A percentile compares a stretch with the other conserved stretches of the same genome.
phyloP scores from a whole-genome alignment of 2,888 invertebrate genomes.

The Nomada hirtipes region DNA sequence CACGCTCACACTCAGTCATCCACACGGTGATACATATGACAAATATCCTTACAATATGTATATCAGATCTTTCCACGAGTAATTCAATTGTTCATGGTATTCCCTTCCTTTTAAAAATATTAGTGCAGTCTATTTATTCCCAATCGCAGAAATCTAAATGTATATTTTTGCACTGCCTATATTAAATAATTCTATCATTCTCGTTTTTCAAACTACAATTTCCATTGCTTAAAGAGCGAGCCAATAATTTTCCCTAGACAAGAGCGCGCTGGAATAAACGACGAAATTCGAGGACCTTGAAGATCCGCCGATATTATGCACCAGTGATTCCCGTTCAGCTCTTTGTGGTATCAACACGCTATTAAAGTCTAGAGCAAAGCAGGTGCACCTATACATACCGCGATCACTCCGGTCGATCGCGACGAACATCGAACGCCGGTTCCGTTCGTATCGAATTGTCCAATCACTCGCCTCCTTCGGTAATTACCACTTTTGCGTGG shows the following conservation, averaged over 20 bases:
- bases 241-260: constrained; percentile 10
- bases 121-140: too few species aligned
- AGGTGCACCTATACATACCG: too few species aligned
- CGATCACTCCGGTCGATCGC: neutral
- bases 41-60: too few species aligned
- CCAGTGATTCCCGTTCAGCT: constrained; percentile 31
- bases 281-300: constrained; percentile 3
- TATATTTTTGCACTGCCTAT: too few species aligned
- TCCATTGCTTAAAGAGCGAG: neutral
- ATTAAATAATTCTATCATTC: too few species aligned
- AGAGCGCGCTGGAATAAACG: constrained; percentile 29
- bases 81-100: too few species aligned
- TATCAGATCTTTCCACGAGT: too few species aligned
- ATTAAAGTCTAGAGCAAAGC: constrained; percentile 18
- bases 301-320: constrained; percentile 14
- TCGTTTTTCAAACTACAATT: too few species aligned
- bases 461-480: constrained; percentile 38
- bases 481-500: constrained; percentile 54
- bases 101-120: too few species aligned
- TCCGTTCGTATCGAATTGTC: constrained; percentile 45
- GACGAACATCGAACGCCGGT: constrained; percentile 32
- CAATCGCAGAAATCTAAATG: too few species aligned
- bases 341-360: constrained; percentile 17
- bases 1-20: too few species aligned
- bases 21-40: too few species aligned